Percentiles rank a stretch among this genome's conserved stretches.
These are phyloP conservation scores for Chionis minor DNA, from an alignment of 2,113 vertebrate genomes.

Conservation along the genomic window DNA sequence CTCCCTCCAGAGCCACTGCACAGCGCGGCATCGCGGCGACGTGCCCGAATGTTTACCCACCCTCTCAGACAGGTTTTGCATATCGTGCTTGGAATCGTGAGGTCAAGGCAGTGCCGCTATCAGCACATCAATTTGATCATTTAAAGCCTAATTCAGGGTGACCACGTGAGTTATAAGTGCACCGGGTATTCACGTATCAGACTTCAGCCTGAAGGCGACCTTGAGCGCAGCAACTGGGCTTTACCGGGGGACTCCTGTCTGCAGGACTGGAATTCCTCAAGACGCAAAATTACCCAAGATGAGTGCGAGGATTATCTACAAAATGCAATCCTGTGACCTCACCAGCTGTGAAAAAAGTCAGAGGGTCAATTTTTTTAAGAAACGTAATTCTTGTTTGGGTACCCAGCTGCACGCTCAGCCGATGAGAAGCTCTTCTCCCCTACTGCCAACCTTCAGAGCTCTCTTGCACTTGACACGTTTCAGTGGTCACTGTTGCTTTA, in stretches of 20 bases:
- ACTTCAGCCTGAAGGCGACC: background rate
- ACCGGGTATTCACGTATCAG: rapidly evolving
- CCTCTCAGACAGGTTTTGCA: background rate
- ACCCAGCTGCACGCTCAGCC: background rate
- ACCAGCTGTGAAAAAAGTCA: background rate
- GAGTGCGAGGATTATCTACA: background rate
- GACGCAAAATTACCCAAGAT: background rate
- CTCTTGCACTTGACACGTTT: background rate
- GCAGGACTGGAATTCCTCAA: background rate
- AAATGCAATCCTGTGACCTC: background rate
- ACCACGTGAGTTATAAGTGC: rapidly evolving
- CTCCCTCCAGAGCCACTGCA: background rate
- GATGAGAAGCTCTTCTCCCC: background rate
- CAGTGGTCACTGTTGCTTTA: background rate
- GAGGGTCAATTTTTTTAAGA: background rate
- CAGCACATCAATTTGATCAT: rapidly evolving
- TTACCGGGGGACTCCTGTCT: background rate
- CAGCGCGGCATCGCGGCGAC: rapidly evolving
- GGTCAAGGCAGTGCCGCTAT: rapidly evolving
- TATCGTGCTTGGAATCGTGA: rapidly evolving
- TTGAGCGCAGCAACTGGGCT: rapidly evolving
- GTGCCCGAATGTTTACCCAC: rapidly evolving
- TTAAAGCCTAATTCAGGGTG: background rate
- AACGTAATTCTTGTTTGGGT: background rate
- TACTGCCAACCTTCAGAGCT: background rate